Evolutionary conservation across 2,888 invertebrate species (phyloP).

Genomic region (Philereme vetulata): DNA sequence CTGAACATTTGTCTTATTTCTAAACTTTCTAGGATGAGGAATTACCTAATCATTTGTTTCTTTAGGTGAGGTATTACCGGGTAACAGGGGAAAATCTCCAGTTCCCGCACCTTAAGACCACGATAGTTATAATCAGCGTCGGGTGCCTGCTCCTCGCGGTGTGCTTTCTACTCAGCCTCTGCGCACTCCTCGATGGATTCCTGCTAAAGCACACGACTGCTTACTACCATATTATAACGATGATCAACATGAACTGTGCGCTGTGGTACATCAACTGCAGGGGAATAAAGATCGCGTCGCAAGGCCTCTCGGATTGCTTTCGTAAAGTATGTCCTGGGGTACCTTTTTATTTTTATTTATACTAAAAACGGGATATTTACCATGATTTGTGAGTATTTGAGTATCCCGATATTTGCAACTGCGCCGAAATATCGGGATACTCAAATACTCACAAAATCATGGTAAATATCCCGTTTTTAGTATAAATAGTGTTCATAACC

Average conservation of each 20-base stretch:
- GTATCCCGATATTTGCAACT: too few species aligned
- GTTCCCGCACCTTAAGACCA: slow-evolving; percentile 84
- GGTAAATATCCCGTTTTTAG: too few species aligned
- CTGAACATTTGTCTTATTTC: too few species aligned
- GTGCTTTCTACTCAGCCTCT: slow-evolving; percentile 84
- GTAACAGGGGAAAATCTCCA: slow-evolving; percentile 84
- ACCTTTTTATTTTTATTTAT: too few species aligned
- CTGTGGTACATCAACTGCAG: slow-evolving; percentile 88
- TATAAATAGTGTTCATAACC: too few species aligned
- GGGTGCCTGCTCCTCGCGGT: slow-evolving; percentile 85
- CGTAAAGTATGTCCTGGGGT: slow-evolving; percentile 72
- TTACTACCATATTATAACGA: slow-evolving; percentile 87
- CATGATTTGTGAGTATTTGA: too few species aligned
- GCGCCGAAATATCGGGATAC: too few species aligned
- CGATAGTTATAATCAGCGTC: slow-evolving; percentile 85
- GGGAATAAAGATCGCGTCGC: slow-evolving; percentile 86
- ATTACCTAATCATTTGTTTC: slow-evolving; percentile 6
- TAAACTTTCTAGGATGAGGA: neutral
- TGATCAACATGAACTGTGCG: slow-evolving; percentile 89
- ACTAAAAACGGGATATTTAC: too few species aligned
- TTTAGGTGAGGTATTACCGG: slow-evolving; percentile 80
- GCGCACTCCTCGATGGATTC: slow-evolving; percentile 85
- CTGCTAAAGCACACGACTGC: slow-evolving; percentile 85
- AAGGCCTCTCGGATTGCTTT: slow-evolving; percentile 81
- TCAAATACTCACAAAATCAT: too few species aligned